These are phyloP conservation scores for Drosophila dives DNA, from an alignment of 2,888 invertebrate genomes.

Conservation along the genomic window DNA sequence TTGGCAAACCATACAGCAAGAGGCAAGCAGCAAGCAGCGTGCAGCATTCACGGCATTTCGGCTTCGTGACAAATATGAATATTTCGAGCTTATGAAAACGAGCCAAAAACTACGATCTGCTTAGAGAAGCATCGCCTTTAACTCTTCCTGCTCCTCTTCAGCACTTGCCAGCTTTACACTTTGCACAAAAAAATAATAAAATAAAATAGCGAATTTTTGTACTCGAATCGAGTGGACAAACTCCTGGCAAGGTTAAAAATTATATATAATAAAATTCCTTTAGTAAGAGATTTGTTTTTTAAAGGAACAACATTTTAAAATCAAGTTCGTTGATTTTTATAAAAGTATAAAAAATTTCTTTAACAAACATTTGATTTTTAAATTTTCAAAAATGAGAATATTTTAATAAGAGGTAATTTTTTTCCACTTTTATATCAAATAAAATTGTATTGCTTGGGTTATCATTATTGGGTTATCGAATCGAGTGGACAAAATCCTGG, in stretches of 20 bases:
- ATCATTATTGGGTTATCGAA: background rate
- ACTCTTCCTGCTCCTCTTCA: background rate
- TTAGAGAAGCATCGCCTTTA: constrained; percentile 21
- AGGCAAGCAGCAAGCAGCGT: constrained; percentile 18
- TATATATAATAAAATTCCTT: background rate
- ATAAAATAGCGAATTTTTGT: background rate
- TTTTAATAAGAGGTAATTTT: no score
- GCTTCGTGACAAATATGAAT: constrained; percentile 78
- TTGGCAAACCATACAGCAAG: constrained; percentile 15
- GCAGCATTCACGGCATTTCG: constrained; percentile 35
- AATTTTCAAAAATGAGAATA: background rate
- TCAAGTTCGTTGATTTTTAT: background rate
- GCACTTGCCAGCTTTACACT: background rate
- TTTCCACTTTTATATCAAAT: background rate
- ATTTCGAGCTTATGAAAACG: constrained; percentile 70
- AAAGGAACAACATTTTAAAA: background rate
- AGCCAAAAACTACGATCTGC: constrained; percentile 20
- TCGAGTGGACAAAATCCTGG: background rate
- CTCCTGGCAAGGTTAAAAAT: background rate
- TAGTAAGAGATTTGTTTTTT: background rate
- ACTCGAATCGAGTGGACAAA: background rate
- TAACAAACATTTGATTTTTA: accelerated
- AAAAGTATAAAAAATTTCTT: no score
- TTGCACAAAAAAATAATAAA: background rate
- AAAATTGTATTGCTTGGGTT: background rate